A percentile compares a stretch with the other conserved stretches of the same genome.
phyloP scores from a whole-genome alignment of 2,888 invertebrate species.

The Dilophus febrilis region DNA sequence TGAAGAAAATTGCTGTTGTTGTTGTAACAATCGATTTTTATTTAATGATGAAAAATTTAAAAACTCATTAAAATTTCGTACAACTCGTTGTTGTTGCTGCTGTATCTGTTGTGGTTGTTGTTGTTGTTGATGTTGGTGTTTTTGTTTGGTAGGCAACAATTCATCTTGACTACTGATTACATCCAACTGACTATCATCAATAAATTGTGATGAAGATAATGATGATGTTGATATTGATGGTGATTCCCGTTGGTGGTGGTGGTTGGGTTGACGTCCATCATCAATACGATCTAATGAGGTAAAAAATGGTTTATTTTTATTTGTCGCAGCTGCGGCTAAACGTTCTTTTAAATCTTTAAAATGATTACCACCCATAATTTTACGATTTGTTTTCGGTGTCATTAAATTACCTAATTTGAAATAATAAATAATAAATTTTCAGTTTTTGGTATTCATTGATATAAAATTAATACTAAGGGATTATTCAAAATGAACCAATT shows the following conservation, averaged over 20 bases:
- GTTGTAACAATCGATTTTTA: slow-evolving; percentile 37
- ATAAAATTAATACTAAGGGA: no score
- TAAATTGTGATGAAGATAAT: no score
- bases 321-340: slow-evolving; percentile 23
- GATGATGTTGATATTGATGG: slow-evolving; percentile 4
- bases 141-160: no score
- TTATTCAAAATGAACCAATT: no score
- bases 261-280: background rate
- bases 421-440: no score
- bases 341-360: slow-evolving; percentile 39
- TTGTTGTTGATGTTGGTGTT: no score
- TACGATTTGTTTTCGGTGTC: no score
- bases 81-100: slow-evolving; percentile 36
- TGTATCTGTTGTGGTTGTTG: slow-evolving; percentile 15
- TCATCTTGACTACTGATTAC: no score
- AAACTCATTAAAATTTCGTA: slow-evolving; percentile 74
- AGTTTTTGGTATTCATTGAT: no score
- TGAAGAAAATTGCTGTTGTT: slow-evolving; percentile 11
- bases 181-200: no score
- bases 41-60: slow-evolving; percentile 55
- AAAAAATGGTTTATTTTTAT: background rate
- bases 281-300: background rate
- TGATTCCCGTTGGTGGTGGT: background rate
- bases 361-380: slow-evolving; percentile 25
- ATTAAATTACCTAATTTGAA: no score